Evolutionary conservation across 2,888 invertebrate species (phyloP), one percentile per base, ranked within the genome.

Genomic region (Drosophila antonietae): DNA sequence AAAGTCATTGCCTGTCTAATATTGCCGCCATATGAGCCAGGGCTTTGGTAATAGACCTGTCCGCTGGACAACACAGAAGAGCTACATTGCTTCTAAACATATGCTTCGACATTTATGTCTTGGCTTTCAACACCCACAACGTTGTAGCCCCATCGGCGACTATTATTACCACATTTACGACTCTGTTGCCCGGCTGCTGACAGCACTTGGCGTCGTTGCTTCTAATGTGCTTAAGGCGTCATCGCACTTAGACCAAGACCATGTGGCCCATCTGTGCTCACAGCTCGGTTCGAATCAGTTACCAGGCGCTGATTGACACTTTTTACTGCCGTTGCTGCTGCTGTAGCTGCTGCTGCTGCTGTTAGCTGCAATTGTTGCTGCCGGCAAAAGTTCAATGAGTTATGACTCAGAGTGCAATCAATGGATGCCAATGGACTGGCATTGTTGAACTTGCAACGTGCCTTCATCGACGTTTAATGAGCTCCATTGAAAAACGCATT

Each of bases 91-190:
- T 12, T 61, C 60, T 57, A 63, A 73, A 66, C 84, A 88, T 88
- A 84, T 88, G 88, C 73, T 81, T 70, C 75, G 87, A 88, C 88
- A 83, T 84, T 84, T 78, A 84, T 86, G 88, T 83, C 67, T 79
- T 86, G 86, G 53, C 78, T 81, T 79, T 86, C 83, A 65, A 79
- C 88, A 87, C 81, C 73, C 79, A 62, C 63, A 35, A 51, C 68
- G 66, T 57, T 58, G 59, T 60, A 77, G 77, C 70, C 86, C 86
- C 83, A 77, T 51, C 64, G 71, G 82, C 88, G 88, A 84, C 75
- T 70, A 76, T 69, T 75, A 75, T 82, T 81, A 65, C 85, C 83
- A 77, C 85, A 86, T 82, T 82, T 82, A 86, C 81, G 75, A 75
- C 69, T 60, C 23, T 65, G 55, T 35, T 20, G 53, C 53, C 53